A percentile compares a stretch with the other conserved stretches of the same genome.
These are phyloP conservation scores for Thomomys bottae DNA, from an alignment of 2,113 vertebrate species.

Conservation along the genomic window DNA sequence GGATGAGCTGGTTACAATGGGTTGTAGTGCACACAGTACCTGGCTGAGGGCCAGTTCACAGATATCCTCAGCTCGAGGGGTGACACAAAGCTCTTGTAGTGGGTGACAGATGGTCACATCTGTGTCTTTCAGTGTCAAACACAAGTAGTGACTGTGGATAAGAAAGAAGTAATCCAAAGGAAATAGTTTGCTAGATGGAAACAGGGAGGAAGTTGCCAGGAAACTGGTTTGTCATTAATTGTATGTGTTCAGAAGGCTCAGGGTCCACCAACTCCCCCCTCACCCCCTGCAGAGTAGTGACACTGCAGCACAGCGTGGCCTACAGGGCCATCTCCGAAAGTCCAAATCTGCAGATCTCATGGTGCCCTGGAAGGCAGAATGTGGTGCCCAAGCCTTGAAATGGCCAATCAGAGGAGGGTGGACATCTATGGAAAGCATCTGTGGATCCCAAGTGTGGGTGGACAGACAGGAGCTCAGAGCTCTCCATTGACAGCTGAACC, in stretches of 20 bases:
- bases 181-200: background rate
- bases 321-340: background rate
- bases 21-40: no score
- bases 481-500: background rate
- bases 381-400: background rate
- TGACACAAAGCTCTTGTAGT: no score
- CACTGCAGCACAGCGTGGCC: background rate
- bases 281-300: accelerated
- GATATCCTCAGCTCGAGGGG: no score
- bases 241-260: background rate
- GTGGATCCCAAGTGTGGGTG: background rate
- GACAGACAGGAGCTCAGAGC: accelerated
- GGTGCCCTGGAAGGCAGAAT: background rate
- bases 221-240: background rate
- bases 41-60: no score
- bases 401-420: background rate
- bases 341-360: background rate
- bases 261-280: background rate
- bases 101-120: background rate
- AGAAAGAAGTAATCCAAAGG: background rate
- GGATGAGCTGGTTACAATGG: no score
- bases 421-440: background rate
- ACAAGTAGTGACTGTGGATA: background rate
- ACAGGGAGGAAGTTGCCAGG: background rate
- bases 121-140: no score